Percentiles rank a stretch among this genome's conserved stretches.
Evolutionary conservation across 64 coral and sea anemone genomes (phyloP).

Genomic region (Astreopora myriophthalma): DNA sequence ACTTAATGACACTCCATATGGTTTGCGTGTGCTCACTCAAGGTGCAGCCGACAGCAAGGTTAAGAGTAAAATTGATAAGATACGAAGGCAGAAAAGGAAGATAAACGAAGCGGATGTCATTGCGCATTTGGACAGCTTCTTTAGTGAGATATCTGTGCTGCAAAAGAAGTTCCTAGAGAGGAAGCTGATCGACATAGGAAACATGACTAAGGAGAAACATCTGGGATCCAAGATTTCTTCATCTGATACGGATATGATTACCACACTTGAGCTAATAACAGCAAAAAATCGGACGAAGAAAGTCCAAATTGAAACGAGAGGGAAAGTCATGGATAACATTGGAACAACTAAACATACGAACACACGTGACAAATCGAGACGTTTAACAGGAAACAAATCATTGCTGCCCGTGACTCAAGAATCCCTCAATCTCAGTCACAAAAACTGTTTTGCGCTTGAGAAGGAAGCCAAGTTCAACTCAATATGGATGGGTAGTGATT

Average conservation of each 20-base stretch:
- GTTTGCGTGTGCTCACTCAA: slow-evolving; percentile 75
- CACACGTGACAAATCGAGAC: background rate
- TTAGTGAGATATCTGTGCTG: background rate
- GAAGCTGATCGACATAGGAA: too few relatives aligned
- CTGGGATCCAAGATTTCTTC: background rate
- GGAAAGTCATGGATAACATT: background rate
- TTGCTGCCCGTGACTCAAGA: background rate
- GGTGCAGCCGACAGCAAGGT: background rate
- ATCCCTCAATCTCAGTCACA: slow-evolving; percentile 10
- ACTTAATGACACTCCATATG: slow-evolving; percentile 86
- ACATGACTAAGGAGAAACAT: background rate
- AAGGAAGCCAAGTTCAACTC: slow-evolving; percentile 40
- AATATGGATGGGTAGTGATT: slow-evolving; percentile 88
- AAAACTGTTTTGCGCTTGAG: slow-evolving; percentile 47
- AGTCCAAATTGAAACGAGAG: background rate
- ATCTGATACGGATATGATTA: background rate
- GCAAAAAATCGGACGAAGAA: background rate
- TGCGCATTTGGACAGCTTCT: slow-evolving; percentile 56
- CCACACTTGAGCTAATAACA: background rate
- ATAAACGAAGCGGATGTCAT: slow-evolving; percentile 32
- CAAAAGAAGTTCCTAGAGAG: background rate
- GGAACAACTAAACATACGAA: background rate
- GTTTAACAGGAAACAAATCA: background rate
- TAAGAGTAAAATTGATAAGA: background rate
- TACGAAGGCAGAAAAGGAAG: slow-evolving; percentile 20